Conservation (phyloP, 2,888 invertebrate species). For the Sipha maydis region DNA sequence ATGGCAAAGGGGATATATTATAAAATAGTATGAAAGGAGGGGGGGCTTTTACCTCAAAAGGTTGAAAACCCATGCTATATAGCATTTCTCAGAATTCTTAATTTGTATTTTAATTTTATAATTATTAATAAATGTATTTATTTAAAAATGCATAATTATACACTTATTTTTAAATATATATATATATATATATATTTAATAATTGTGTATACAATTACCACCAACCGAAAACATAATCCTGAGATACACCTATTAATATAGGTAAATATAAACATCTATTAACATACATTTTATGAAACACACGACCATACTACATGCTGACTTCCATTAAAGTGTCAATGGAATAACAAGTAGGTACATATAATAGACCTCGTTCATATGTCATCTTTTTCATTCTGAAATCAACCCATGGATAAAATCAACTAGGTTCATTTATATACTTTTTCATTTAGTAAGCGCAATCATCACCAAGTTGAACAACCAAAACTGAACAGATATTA, state of each 20-base stretch:
- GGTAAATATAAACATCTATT: constrained; percentile 9
- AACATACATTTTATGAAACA: constrained; percentile 42
- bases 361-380: constrained; percentile 48
- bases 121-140: background rate
- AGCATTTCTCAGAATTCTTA: constrained; percentile 43
- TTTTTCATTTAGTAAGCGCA: constrained; percentile 35
- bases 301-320: constrained; percentile 46
- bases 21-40: too few relatives aligned
- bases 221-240: constrained; percentile 36
- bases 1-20: too few relatives aligned
- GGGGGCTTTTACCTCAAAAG: too few relatives aligned
- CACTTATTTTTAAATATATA: background rate
- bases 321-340: constrained; percentile 43
- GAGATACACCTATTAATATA: constrained; percentile 27
- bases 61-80: background rate
- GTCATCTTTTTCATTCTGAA: constrained; percentile 59
- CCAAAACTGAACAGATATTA: constrained; percentile 14
- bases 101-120: background rate
- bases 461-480: constrained; percentile 58
- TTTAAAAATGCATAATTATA: background rate
- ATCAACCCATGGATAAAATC: constrained; percentile 53
- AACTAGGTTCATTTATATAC: constrained; percentile 57
- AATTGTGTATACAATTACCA: background rate
- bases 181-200: background rate
- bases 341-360: constrained; percentile 49